A percentile compares a stretch with the other conserved stretches of the same genome.
Evolutionary conservation across 2,888 invertebrate species (phyloP).

Genomic region (Sarcophaga rosellei): DNA sequence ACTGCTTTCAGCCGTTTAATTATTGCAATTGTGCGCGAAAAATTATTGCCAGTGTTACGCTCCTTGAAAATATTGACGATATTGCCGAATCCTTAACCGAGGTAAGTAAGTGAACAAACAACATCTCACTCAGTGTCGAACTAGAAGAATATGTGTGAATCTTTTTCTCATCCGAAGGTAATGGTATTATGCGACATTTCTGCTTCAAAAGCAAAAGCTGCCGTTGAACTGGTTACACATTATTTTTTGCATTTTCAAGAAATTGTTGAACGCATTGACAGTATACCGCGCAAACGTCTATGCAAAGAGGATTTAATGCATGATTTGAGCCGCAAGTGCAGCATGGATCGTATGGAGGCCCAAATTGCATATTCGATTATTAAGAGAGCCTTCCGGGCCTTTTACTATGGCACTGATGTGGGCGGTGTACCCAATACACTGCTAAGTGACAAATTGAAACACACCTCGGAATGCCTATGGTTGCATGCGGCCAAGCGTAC

Average conservation of each 20-base stretch:
- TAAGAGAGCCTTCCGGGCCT: constrained; percentile 77
- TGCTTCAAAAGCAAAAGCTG: constrained; percentile 72
- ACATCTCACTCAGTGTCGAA: background rate
- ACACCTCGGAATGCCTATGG: constrained; percentile 74
- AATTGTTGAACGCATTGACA: constrained; percentile 71
- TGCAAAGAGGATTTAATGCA: constrained; percentile 77
- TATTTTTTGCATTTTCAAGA: constrained; percentile 77
- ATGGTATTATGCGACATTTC: constrained; percentile 75
- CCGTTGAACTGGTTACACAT: constrained; percentile 74
- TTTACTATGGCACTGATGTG: constrained; percentile 75
- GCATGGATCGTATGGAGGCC: constrained; percentile 76
- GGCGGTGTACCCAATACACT: constrained; percentile 73
- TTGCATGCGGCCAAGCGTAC: constrained; percentile 76
- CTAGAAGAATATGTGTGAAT: no score
- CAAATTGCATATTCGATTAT: constrained; percentile 77
- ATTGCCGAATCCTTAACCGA: constrained; percentile 48
- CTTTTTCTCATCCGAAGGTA: constrained; percentile 18
- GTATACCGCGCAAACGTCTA: constrained; percentile 71
- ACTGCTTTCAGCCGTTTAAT: constrained; percentile 63
- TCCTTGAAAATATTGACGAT: constrained; percentile 59
- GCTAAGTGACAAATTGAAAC: constrained; percentile 72
- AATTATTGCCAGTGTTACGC: constrained; percentile 16
- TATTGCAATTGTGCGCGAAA: constrained; percentile 67
- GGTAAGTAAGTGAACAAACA: constrained; percentile 15
- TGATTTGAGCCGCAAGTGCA: constrained; percentile 76